phyloP scores from a whole-genome alignment of 1,140 invertebrate genomes.

The Ruditapes philippinarum region DNA sequence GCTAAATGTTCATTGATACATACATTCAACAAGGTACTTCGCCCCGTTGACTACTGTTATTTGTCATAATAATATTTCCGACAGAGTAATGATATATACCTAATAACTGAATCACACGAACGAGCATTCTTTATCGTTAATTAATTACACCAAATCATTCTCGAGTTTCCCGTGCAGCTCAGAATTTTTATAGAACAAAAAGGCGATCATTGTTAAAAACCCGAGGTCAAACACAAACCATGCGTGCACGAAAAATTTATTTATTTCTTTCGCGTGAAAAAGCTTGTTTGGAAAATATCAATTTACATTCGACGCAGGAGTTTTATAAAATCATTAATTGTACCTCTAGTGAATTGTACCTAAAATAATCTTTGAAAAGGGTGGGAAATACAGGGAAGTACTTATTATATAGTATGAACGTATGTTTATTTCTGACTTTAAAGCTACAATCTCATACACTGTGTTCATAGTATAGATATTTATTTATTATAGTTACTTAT shows the following conservation, averaged over 20 bases:
- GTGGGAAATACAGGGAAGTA: no score
- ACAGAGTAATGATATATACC: slow-evolving; percentile 1
- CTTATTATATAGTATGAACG: no score
- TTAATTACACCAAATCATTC: slow-evolving; percentile 10
- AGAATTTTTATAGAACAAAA: not conserved
- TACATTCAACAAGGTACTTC: not conserved
- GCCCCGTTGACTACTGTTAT: not conserved
- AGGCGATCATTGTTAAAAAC: not conserved
- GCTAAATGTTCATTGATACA: no score
- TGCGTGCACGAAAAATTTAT: not conserved
- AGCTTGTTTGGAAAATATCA: not conserved
- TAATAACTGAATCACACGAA: not conserved
- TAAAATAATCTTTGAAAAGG: no score
- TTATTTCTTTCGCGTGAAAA: not conserved
- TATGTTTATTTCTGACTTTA: no score
- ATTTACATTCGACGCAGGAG: no score
- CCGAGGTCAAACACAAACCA: not conserved
- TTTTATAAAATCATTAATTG: no score
- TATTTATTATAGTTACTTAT: no score
- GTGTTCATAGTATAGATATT: no score
- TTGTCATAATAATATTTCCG: not conserved
- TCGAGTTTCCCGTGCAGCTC: not conserved
- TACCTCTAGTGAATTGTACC: no score
- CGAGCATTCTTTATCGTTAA: not conserved
- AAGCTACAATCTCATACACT: no score